Conservation (phyloP, 2,113 vertebrate genomes). For the Mesoclemmys tuberculata region DNA sequence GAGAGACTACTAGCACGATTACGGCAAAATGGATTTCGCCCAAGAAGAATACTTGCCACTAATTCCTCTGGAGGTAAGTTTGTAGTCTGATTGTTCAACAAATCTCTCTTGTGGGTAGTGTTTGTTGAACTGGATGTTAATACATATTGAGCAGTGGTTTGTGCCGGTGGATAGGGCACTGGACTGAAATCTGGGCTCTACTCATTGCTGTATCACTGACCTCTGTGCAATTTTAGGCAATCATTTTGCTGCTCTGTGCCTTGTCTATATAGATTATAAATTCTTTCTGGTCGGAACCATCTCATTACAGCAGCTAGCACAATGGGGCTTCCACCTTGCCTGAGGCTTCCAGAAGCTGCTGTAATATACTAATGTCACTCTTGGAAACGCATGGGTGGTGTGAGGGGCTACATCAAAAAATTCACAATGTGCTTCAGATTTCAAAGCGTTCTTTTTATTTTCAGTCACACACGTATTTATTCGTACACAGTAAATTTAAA, state of each 20-base stretch:
- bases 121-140: neutral
- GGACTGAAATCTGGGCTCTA: neutral
- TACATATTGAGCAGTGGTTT: neutral
- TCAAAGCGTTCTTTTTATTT: conserved; percentile 82
- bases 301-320: neutral
- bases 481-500: conserved; percentile 86
- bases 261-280: neutral
- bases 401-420: neutral
- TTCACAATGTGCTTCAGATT: neutral
- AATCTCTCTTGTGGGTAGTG: neutral
- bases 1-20: neutral
- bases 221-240: neutral
- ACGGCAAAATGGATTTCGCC: neutral
- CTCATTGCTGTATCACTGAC: neutral
- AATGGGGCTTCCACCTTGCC: neutral
- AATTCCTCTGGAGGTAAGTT: neutral
- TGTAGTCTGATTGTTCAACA: neutral
- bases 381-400: neutral
- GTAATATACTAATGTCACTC: neutral
- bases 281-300: neutral
- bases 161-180: neutral
- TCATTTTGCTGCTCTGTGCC: neutral
- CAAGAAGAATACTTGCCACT: neutral
- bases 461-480: conserved; percentile 86
- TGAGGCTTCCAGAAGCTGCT: neutral